These are phyloP conservation scores for Pristionchus maxplancki DNA, from an alignment of 2,888 invertebrate species.

Conservation along the genomic window DNA sequence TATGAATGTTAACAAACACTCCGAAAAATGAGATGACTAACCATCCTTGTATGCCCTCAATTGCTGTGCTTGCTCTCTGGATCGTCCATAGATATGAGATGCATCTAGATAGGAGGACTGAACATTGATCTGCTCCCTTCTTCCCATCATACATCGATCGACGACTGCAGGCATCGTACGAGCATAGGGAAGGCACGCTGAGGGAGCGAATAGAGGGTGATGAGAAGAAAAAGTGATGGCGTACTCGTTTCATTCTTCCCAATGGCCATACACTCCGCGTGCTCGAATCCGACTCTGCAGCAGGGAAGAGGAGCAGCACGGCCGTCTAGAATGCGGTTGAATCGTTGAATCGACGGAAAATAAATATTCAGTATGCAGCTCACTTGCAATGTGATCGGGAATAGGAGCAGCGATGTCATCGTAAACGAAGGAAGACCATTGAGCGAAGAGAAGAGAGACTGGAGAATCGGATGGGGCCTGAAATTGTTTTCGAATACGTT, in stretches of 20 bases:
- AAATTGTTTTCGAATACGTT: neutral
- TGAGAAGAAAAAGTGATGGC: neutral
- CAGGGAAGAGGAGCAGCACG: conserved; percentile 62
- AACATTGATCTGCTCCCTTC: conserved; percentile 92
- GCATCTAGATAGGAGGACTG: conserved; percentile 88
- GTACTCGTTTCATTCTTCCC: conserved; percentile 15
- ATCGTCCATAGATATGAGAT: conserved; percentile 92
- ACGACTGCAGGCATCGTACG: conserved; percentile 71
- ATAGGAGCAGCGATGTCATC: conserved; percentile 81
- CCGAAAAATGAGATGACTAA: neutral
- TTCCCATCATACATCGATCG: conserved; percentile 74
- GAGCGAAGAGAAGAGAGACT: conserved; percentile 87
- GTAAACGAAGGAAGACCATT: conserved; percentile 76
- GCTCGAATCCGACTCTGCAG: conserved; percentile 63
- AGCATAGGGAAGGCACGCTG: conserved; percentile 69
- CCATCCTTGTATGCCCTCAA: conserved; percentile 87
- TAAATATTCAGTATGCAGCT: too few relatives aligned
- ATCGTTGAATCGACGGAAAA: too few relatives aligned
- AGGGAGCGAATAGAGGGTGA: neutral
- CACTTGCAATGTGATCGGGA: conserved; percentile 79
- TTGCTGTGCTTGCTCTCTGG: conserved; percentile 86
- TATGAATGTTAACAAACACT: too few relatives aligned
- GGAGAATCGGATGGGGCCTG: conserved; percentile 58
- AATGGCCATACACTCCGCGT: conserved; percentile 73
- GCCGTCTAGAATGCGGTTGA: conserved; percentile 20